phyloP scores from a whole-genome alignment of 2,113 vertebrate species.

The Myiopsitta monachus region DNA sequence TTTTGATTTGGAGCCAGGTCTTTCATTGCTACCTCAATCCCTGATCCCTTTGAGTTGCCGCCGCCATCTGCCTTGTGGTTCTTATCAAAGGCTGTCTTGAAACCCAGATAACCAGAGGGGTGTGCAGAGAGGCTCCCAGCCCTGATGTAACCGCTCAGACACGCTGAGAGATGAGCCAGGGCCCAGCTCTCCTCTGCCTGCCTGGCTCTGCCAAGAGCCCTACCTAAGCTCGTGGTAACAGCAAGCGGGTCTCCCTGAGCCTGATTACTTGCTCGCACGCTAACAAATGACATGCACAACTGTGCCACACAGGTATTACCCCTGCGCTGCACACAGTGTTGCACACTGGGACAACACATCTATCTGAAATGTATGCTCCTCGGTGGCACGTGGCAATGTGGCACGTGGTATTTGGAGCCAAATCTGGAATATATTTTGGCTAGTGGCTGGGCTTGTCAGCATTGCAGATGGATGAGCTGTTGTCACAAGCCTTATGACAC shows the following conservation, averaged over 20 bases:
- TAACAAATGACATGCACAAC: accelerated
- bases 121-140: background rate
- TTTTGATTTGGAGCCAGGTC: background rate
- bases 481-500: background rate
- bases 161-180: background rate
- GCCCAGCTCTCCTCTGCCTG: background rate
- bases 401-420: accelerated
- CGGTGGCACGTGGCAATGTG: accelerated
- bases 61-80: background rate
- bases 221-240: accelerated
- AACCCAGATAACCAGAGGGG: background rate
- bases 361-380: accelerated
- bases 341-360: accelerated
- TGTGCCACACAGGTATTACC: accelerated
- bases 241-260: accelerated
- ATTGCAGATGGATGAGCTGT: background rate
- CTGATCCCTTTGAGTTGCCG: background rate
- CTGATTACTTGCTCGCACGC: accelerated
- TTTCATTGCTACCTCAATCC: background rate
- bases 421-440: background rate
- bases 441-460: background rate
- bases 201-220: background rate
- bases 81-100: slow-evolving; percentile 17
- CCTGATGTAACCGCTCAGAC: background rate
- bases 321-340: background rate